Percentiles rank a stretch among this genome's conserved stretches.
Conservation (phyloP, 2,113 vertebrate species). For the Isurus oxyrinchus region DNA sequence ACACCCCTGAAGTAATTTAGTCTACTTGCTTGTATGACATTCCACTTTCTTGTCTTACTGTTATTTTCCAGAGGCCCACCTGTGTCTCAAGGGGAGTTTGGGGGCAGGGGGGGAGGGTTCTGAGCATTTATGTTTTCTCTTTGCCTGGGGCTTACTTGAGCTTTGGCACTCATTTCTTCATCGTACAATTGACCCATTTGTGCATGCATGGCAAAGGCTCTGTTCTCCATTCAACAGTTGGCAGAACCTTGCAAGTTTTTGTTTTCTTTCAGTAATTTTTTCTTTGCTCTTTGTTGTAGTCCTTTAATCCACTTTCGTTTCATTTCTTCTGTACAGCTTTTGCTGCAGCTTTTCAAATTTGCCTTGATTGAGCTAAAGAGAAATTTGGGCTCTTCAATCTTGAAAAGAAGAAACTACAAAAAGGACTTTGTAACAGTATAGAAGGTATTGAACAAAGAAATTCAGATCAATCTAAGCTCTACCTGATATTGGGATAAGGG, state of each 20-base stretch:
- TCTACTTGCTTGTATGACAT: too few species aligned
- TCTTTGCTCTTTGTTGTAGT: too few species aligned
- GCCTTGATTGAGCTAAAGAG: not conserved
- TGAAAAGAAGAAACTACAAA: not conserved
- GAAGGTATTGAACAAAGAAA: not conserved
- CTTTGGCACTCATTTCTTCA: conserved; percentile 38
- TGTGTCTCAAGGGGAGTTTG: not conserved
- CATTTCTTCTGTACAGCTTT: not conserved
- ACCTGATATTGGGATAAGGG: not conserved
- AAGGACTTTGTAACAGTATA: not conserved
- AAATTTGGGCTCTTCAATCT: not conserved
- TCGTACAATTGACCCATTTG: too few species aligned
- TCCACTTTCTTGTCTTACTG: too few species aligned
- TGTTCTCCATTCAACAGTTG: too few species aligned
- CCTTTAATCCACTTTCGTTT: too few species aligned
- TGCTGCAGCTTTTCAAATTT: not conserved
- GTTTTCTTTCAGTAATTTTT: too few species aligned
- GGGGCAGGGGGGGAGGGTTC: too few species aligned
- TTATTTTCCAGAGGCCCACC: not conserved
- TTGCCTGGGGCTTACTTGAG: not conserved
- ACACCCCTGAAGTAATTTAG: too few species aligned
- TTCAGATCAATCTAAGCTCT: not conserved
- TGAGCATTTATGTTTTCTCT: too few species aligned
- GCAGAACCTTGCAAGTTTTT: too few species aligned
- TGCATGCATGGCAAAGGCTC: too few species aligned